phyloP scores from a whole-genome alignment of 2,888 invertebrate genomes.

The Oligia fasciuncula region DNA sequence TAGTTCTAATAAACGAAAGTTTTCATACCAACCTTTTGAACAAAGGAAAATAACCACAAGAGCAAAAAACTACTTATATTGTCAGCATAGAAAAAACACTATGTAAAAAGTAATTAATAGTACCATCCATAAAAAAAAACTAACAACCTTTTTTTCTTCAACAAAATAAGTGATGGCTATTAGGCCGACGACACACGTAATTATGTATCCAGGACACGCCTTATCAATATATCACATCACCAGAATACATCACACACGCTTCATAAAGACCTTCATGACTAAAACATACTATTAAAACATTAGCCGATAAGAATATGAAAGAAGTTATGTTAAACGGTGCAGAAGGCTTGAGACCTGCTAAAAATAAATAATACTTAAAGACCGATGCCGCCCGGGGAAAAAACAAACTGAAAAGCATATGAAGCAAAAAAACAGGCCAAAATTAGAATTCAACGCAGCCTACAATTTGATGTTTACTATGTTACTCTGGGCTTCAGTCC shows the following conservation, averaged over 20 bases:
- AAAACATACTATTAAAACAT: slow-evolving; percentile 68
- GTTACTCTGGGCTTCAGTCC: background rate
- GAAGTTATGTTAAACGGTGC: background rate
- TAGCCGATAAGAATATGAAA: slow-evolving; percentile 64
- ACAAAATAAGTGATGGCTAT: slow-evolving; percentile 50
- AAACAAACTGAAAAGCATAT: background rate
- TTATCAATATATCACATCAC: slow-evolving; percentile 63
- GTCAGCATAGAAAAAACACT: background rate
- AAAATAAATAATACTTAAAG: background rate
- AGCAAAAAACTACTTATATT: background rate
- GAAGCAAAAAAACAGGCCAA: background rate
- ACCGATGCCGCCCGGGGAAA: background rate
- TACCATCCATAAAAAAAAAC: background rate
- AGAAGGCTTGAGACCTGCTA: slow-evolving; percentile 31
- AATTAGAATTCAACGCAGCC: background rate
- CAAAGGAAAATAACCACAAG: background rate
- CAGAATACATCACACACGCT: slow-evolving; percentile 62
- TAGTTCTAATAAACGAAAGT: background rate
- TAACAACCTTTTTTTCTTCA: slow-evolving; percentile 20
- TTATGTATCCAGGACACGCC: slow-evolving; percentile 57
- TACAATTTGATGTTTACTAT: background rate
- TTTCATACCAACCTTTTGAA: background rate
- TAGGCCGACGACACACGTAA: slow-evolving; percentile 56
- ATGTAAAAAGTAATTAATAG: slow-evolving; percentile 6
- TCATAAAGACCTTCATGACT: slow-evolving; percentile 62